phyloP scores from a whole-genome alignment of 2,797 vertebrate species.

The Setipinna tenuifilis region DNA sequence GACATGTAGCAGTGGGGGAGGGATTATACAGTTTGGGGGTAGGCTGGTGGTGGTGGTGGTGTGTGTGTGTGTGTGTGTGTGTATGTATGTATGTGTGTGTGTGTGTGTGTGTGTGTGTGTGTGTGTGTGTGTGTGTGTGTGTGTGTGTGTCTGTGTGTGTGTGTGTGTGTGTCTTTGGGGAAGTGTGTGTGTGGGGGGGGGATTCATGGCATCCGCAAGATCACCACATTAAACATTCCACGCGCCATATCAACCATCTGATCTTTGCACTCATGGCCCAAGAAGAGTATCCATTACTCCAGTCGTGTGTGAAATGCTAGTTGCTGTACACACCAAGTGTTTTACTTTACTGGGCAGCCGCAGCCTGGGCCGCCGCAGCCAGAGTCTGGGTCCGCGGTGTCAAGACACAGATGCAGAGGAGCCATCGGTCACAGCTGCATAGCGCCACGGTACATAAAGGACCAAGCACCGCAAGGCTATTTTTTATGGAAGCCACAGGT shows the following conservation, averaged over 20 bases:
- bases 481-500: slow-evolving; percentile 36
- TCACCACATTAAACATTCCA: not conserved
- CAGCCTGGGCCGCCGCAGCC: not conserved
- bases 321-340: not conserved
- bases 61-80: not conserved
- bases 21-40: not conserved
- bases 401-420: not conserved
- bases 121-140: too few species aligned
- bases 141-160: too few species aligned
- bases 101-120: not conserved
- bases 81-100: not conserved
- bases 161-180: too few species aligned
- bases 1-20: not conserved
- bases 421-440: not conserved
- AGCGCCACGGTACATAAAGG: not conserved
- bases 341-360: not conserved
- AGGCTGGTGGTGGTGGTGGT: not conserved
- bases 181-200: too few species aligned
- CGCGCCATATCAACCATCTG: not conserved
- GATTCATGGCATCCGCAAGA: not conserved
- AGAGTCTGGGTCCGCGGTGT: not conserved
- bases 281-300: not conserved
- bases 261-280: not conserved
- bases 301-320: slow-evolving; percentile 41
- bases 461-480: slow-evolving; percentile 31